Evolutionary conservation across 2,888 invertebrate species (phyloP), one percentile per base, ranked within the genome.

Genomic region (Agriopis marginaria): DNA sequence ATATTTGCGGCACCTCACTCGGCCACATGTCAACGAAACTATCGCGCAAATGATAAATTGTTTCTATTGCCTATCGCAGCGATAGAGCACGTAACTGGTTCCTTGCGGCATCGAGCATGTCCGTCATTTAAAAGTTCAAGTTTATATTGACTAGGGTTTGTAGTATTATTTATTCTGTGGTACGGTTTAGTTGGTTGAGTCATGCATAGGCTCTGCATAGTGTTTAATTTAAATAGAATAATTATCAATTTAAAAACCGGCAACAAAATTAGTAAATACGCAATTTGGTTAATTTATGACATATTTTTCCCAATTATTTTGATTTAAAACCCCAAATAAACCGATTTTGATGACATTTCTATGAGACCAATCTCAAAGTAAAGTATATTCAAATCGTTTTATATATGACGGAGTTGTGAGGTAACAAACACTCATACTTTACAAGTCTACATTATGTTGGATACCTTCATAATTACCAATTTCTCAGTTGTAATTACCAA

Each of bases 11-110:
- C 75, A 65, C 65, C 69, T 73, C 68, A 47, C 42, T 63, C 55
- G 60, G 44, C 66, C 63, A 60, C 63, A 72, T 77, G 81, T 77
- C 82, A 73, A 74, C 79, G 76, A 74, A 75, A 75, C 68, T 75
- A 79, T 81, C 79, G 51, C 73, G 49, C 72, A 63, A 74, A 76
- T 78, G 84, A 85, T 83, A 81, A 82, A 79, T 80, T 72, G 75
- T 81, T 79, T 75, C 65, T 74, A 75, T 58, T 60, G 58, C 63
- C 71, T 50, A 53, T 17, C 17, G 61, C 53, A 47, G 10, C 17
- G 70, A 68, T 73, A 70, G 50, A 53, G 59, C 70, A 73, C 68
- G 71, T 56, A 60, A 56, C 9, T 49, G 32, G 44, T 14, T 23
- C 47, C 56, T 64, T 50, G 50, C 55, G 23, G 40, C 47, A n/a